Base-by-base conservation (phyloP, 2,113 vertebrate species). In the Onychostoma macrolepis region DNA sequence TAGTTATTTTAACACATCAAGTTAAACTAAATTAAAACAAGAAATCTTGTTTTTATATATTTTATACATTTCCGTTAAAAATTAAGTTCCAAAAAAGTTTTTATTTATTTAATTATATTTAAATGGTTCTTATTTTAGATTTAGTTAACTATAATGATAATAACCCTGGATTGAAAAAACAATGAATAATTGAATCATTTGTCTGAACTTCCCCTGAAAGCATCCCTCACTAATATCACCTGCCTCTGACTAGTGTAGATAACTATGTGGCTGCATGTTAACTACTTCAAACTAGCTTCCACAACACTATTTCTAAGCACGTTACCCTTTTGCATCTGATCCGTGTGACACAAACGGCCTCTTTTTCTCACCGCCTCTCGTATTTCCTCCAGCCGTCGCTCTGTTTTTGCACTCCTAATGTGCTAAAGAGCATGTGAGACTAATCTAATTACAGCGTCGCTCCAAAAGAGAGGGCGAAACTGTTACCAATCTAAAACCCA, bases 381-480 rank as follows among this genome's bases (percentile, higher is more conserved):
- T 61, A 38, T 56, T 53, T 30, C 48, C 76, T 78, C 28, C 90
- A 89, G 91, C 92, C 87, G 80, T 90, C 88, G 92, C 92, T 93
- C 93, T 92, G 87, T 85, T 91, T 92, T 21, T 67, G 83, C 74
- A 89, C 91, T 91, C 89, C 92, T 94, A 94, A 95, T 94, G 92
- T 93, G 93, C 93, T 92, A 93, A 93, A 94, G 94, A 95, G 93
- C 93, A 93, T 91, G 91, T 88, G 92, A 89, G 89, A 89, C 91
- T 95, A 95, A 96, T 95, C 94, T 95, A 94, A 95, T 96, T 95
- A 95, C 90, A 92, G 90, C 94, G 93, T 94, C 93, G 94, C 91
- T 94, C 72, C 95, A 95, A 88, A 58, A 58, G 48, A 85, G 80
- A 41, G 80, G 45, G 58, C 26, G 0, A 43, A 56, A 75, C 11